phyloP scores from a whole-genome alignment of 2,113 vertebrate genomes.

The Nesogale talazaci region DNA sequence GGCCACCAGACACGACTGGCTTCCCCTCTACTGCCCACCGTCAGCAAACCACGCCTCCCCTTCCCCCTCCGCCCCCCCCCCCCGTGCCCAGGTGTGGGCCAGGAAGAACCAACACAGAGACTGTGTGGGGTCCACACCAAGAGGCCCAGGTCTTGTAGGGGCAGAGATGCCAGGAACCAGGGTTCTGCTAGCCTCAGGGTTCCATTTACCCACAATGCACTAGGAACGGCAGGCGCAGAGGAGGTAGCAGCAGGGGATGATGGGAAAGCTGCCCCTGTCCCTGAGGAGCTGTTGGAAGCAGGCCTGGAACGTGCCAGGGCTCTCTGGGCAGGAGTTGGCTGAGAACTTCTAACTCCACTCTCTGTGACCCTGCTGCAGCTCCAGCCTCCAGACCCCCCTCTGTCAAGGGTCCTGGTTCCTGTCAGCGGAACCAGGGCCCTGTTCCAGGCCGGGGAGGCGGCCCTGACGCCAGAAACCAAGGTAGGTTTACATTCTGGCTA shows the following conservation, averaged over 20 bases:
- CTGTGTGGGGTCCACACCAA: too few relatives aligned
- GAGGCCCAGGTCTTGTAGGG: background rate
- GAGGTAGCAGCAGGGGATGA: rapidly evolving
- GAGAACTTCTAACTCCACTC: background rate
- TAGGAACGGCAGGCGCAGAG: background rate
- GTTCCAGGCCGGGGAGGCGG: background rate
- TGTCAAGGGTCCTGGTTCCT: constrained; percentile 31
- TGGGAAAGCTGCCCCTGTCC: too few relatives aligned
- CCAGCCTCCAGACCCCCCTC: background rate
- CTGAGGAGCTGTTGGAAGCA: background rate
- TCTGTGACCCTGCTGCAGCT: background rate
- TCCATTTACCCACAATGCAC: background rate
- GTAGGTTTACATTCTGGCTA: constrained; percentile 44
- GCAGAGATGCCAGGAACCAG: background rate
- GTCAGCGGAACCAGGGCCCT: background rate
- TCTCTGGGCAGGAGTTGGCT: background rate
- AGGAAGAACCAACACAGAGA: background rate
- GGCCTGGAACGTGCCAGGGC: background rate
- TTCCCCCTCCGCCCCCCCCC: too few relatives aligned
- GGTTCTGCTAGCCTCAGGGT: background rate
- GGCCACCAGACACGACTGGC: background rate
- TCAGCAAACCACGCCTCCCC: too few relatives aligned
- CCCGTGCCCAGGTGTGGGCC: background rate
- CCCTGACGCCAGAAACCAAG: background rate
- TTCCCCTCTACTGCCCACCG: rapidly evolving